phyloP scores from a whole-genome alignment of 2,888 invertebrate species.

The Thereva nobilitata region DNA sequence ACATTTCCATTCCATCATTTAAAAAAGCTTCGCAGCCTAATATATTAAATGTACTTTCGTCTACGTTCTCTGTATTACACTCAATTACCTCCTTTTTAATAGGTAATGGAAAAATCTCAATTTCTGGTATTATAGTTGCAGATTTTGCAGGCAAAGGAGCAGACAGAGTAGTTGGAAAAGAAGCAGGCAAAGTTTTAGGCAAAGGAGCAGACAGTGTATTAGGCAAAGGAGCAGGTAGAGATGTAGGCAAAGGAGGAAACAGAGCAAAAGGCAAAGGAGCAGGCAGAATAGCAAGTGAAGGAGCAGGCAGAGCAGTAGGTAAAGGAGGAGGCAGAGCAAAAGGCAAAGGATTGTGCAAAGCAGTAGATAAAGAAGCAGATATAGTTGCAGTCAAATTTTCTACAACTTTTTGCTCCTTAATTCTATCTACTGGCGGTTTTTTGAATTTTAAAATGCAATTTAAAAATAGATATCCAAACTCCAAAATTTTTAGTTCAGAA shows the following conservation, averaged over 20 bases:
- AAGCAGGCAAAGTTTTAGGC: no score
- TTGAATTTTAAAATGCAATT: slow-evolving; percentile 54
- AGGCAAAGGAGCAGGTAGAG: no score
- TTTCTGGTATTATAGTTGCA: no score
- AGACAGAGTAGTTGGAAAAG: no score
- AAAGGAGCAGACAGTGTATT: no score
- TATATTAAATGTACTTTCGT: slow-evolving; percentile 30
- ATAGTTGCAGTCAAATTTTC: background rate
- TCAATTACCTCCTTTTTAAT: no score
- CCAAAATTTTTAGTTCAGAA: slow-evolving; percentile 62
- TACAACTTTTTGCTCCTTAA: slow-evolving; percentile 44
- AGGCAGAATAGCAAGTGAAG: no score
- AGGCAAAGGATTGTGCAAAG: slow-evolving; percentile 50
- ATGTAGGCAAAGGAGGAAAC: slow-evolving; percentile 46
- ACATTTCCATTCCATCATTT: no score
- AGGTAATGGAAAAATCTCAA: no score
- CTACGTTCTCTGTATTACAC: slow-evolving; percentile 37
- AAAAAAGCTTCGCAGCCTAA: slow-evolving; percentile 25
- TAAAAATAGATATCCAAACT: slow-evolving; percentile 62
- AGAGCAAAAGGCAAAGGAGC: slow-evolving; percentile 47
- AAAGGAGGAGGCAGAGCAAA: slow-evolving; percentile 53
- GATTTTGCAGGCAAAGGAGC: no score
- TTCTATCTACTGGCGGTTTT: slow-evolving; percentile 44
- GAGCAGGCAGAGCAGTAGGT: no score
- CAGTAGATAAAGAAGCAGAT: slow-evolving; percentile 1